Evolutionary conservation across 2,113 vertebrate genomes (phyloP).

Genomic region (Siniperca chuatsi): DNA sequence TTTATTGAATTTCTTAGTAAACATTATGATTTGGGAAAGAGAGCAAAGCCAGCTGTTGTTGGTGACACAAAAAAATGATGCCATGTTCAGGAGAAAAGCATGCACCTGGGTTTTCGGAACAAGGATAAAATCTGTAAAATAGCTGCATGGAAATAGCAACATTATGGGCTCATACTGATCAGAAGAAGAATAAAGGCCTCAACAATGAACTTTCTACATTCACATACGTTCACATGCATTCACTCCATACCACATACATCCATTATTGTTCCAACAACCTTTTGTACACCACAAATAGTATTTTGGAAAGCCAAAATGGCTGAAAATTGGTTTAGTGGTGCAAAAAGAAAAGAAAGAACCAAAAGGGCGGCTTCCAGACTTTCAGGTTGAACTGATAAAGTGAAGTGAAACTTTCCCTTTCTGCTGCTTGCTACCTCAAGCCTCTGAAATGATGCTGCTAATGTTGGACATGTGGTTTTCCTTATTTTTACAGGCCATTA

Average conservation of each 20-base stretch:
- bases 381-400: constrained; percentile 9
- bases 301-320: not conserved
- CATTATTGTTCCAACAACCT: not conserved
- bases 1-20: too few species aligned
- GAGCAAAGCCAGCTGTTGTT: not conserved
- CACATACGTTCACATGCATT: not conserved
- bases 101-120: not conserved
- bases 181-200: not conserved
- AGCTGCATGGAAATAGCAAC: not conserved
- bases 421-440: not conserved
- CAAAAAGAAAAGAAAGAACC: not conserved
- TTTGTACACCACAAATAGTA: not conserved
- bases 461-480: constrained; percentile 11
- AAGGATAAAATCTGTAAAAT: too few species aligned
- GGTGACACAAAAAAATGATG: not conserved
- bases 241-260: not conserved
- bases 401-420: constrained; percentile 39
- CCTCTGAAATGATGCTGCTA: not conserved
- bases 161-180: not conserved
- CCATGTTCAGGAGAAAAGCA: not conserved
- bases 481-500: constrained; percentile 6
- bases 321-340: not conserved
- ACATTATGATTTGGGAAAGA: constrained; percentile 1
- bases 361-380: not conserved
- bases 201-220: not conserved